Conservation (phyloP, 2,797 vertebrate species). For the Acanthornis magna region DNA sequence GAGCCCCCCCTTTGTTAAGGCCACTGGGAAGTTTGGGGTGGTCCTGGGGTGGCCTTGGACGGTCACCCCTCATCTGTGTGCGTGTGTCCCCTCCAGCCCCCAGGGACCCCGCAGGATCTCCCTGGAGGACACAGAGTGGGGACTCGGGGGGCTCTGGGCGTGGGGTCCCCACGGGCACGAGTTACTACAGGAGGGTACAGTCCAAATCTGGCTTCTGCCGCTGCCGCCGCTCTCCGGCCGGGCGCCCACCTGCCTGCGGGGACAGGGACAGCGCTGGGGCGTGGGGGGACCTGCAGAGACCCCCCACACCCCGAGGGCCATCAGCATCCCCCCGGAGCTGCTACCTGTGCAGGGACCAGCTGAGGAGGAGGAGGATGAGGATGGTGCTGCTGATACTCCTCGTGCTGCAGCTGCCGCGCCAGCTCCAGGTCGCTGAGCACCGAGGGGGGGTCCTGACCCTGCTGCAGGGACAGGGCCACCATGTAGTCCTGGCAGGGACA, state of each 20-base stretch:
- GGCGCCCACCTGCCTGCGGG: slow-evolving; percentile 71
- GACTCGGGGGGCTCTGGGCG: fast-evolving
- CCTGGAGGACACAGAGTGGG: fast-evolving
- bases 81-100: background rate
- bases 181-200: slow-evolving; percentile 80
- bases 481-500: slow-evolving; percentile 81
- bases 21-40: background rate
- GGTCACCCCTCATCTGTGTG: fast-evolving
- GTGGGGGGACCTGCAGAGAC: fast-evolving
- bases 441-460: slow-evolving; percentile 71
- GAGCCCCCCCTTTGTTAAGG: background rate
- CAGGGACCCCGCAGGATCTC: fast-evolving
- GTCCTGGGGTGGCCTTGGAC: fast-evolving
- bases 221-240: slow-evolving; percentile 68
- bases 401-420: slow-evolving; percentile 88
- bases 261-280: background rate
- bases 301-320: fast-evolving
- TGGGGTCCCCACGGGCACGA: background rate
- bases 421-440: slow-evolving; percentile 88
- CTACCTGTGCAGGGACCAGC: no score
- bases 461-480: slow-evolving; percentile 88
- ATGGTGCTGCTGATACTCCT: slow-evolving; percentile 86
- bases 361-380: background rate
- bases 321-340: no score
- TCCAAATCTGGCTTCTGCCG: slow-evolving; percentile 78